A percentile compares a stretch with the other conserved stretches of the same genome.
Evolutionary conservation across 2,888 invertebrate genomes (phyloP).

Genomic region (Cosmia trapezina): DNA sequence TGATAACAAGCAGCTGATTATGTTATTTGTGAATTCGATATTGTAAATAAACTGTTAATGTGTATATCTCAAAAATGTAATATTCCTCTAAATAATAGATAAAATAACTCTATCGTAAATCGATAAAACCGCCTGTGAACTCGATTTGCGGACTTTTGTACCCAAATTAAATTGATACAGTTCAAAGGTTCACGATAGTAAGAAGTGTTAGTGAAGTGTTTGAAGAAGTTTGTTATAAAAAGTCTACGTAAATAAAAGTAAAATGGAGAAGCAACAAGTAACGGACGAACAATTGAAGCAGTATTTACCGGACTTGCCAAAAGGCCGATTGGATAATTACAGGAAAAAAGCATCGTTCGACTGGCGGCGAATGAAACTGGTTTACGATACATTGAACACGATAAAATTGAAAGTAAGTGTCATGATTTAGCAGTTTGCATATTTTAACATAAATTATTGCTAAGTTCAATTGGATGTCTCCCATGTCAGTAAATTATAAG

Average conservation of each 20-base stretch:
- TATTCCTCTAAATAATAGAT: not conserved
- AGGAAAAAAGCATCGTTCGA: conserved; percentile 92
- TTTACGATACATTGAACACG: conserved; percentile 79
- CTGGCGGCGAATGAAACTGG: conserved; percentile 91
- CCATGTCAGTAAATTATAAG: too few relatives aligned
- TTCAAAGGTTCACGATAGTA: conserved; percentile 19
- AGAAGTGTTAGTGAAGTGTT: conserved; percentile 26
- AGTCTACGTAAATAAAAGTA: not conserved
- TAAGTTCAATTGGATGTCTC: not conserved
- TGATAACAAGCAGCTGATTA: conserved; percentile 25
- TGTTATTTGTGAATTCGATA: conserved; percentile 7
- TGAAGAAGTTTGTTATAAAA: not conserved
- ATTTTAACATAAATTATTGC: not conserved
- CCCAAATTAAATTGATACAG: conserved; percentile 17
- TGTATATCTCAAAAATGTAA: not conserved
- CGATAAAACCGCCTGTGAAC: conserved; percentile 17
- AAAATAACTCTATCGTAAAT: conserved; percentile 3
- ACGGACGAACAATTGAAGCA: conserved; percentile 79
- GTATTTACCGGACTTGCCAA: conserved; percentile 90
- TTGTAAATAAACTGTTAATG: not conserved
- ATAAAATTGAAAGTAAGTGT: conserved; percentile 82
- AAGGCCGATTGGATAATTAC: conserved; percentile 92
- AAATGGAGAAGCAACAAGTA: conserved; percentile 66
- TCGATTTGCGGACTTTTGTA: conserved; percentile 40
- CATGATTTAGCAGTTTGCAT: not conserved